These are phyloP conservation scores for Zaprionus bogoriensis DNA, from an alignment of 2,888 invertebrate species.

Conservation along the genomic window DNA sequence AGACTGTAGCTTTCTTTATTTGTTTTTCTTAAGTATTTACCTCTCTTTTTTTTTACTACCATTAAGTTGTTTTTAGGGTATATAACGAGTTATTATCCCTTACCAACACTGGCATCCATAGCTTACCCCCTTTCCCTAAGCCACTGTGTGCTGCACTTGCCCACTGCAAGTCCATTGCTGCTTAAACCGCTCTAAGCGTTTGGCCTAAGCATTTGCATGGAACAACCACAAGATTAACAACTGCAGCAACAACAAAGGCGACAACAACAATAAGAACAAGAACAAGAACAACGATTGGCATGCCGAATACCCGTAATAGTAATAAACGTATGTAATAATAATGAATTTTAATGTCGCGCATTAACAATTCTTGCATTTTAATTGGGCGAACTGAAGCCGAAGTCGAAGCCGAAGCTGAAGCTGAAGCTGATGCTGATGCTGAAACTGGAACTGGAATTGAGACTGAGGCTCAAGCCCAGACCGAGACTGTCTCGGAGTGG, in stretches of 20 bases:
- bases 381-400: constrained; percentile 59
- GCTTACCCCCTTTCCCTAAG: background rate
- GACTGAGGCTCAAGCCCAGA: background rate
- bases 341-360: constrained; percentile 77
- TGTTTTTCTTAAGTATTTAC: no score
- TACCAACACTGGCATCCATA: no score
- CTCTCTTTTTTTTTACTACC: no score
- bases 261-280: constrained; percentile 3
- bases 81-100: no score
- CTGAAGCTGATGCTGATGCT: constrained; percentile 13
- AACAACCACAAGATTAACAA: constrained; percentile 24
- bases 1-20: no score
- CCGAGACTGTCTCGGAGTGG: constrained; percentile 9
- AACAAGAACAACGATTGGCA: constrained; percentile 48
- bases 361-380: constrained; percentile 79
- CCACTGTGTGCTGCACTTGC: constrained; percentile 30
- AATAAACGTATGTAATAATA: constrained; percentile 77
- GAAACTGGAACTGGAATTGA: background rate
- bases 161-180: constrained; percentile 26
- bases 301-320: constrained; percentile 61
- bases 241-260: constrained; percentile 8
- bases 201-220: constrained; percentile 63
- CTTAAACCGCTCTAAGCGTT: constrained; percentile 62
- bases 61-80: no score
- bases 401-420: constrained; percentile 21